Conservation (phyloP, 2,888 invertebrate species). For the Lacanobia wlatinum region DNA sequence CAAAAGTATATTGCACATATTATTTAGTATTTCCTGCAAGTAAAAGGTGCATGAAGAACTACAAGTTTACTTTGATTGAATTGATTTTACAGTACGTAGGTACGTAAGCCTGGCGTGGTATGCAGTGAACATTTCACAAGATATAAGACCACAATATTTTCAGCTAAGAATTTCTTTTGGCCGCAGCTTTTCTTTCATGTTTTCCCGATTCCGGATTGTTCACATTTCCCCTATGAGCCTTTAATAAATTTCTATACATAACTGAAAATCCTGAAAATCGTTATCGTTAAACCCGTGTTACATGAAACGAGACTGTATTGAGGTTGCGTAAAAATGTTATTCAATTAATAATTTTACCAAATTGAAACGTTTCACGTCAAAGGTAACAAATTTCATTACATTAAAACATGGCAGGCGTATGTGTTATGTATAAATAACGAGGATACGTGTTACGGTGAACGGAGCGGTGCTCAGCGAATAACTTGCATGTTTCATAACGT, state of each 20-base stretch:
- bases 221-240: not conserved
- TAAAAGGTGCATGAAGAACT: slow-evolving; percentile 43
- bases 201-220: slow-evolving; percentile 11
- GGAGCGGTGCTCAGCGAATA: slow-evolving; percentile 32
- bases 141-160: slow-evolving; percentile 24
- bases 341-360: slow-evolving; percentile 46
- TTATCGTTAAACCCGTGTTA: slow-evolving; percentile 14
- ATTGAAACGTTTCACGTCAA: slow-evolving; percentile 51
- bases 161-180: slow-evolving; percentile 17
- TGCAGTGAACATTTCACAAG: slow-evolving; percentile 18
- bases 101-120: slow-evolving; percentile 1
- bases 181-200: slow-evolving; percentile 1
- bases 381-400: slow-evolving; percentile 57
- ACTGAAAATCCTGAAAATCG: slow-evolving; percentile 16
- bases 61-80: slow-evolving; percentile 44
- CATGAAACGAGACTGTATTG: slow-evolving; percentile 1
- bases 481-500: slow-evolving; percentile 36
- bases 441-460: slow-evolving; percentile 27
- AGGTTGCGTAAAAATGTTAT: slow-evolving; percentile 38
- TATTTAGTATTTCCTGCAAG: slow-evolving; percentile 51
- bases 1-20: slow-evolving; percentile 43
- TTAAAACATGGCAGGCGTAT: slow-evolving; percentile 39
- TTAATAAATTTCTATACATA: slow-evolving; percentile 12
- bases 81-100: slow-evolving; percentile 20
- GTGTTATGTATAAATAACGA: slow-evolving; percentile 54